These are phyloP conservation scores for Tragelaphus imberbis DNA, from an alignment of 2,113 vertebrate genomes.

Conservation along the genomic window DNA sequence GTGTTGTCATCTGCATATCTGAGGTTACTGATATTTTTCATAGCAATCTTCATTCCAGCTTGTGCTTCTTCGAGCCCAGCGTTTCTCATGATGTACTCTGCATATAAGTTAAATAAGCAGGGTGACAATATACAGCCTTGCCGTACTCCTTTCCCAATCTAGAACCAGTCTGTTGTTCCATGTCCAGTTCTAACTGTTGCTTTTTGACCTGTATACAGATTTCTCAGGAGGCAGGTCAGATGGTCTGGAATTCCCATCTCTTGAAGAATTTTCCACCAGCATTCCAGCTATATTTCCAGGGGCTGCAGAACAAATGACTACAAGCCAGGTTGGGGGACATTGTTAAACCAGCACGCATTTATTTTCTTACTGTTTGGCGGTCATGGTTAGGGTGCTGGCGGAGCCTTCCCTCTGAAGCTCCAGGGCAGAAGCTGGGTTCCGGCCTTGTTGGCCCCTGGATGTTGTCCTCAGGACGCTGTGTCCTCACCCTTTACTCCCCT, in stretches of 20 bases:
- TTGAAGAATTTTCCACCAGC: background rate
- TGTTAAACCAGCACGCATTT: accelerated
- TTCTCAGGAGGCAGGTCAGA: background rate
- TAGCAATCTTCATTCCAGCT: background rate
- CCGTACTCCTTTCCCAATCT: background rate
- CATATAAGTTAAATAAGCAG: background rate
- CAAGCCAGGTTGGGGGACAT: background rate
- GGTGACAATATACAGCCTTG: background rate
- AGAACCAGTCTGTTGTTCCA: background rate
- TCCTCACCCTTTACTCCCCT: background rate
- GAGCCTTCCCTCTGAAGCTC: background rate
- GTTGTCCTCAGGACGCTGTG: background rate
- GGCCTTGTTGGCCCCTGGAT: background rate
- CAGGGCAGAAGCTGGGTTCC: accelerated
- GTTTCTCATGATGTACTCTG: background rate
- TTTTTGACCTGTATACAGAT: background rate
- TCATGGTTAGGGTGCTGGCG: accelerated
- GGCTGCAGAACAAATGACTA: background rate
- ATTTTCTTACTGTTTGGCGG: too few relatives aligned
- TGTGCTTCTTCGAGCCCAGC: background rate
- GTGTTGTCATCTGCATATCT: background rate
- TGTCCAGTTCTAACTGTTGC: background rate
- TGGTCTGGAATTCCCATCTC: background rate
- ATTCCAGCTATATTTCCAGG: background rate
- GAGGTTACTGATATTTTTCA: background rate